Base-by-base conservation (phyloP, 2,888 invertebrate genomes). In the Taphrorychus bicolor region DNA sequence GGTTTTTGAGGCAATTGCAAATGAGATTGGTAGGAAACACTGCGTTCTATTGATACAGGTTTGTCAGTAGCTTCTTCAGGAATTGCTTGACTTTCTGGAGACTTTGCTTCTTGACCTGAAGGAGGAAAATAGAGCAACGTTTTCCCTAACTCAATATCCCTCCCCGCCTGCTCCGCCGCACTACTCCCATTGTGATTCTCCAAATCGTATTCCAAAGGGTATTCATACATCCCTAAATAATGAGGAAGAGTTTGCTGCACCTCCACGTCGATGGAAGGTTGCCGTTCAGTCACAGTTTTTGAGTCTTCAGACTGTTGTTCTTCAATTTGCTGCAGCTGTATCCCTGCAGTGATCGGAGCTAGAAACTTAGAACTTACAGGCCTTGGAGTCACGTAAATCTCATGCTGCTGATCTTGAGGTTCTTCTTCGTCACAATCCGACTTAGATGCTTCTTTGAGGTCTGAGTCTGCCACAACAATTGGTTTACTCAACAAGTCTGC, bases 241-340 rank as follows among this genome's bases (percentile, higher is more conserved):
- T 85, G 79, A 0, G 87, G 87, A 16, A 89, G 81, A 0, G 89
- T 89, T 78, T 89, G 84, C 74, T 90, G 89, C 2, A 91, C 80
- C 81, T 90, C 89, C 0, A 90, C 88, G 32, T 84, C 79, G 42
- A 83, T 77, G n/a, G 53, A 5, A 16, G 19, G 7, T 49, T 59
- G 64, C 9, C 59, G 48, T 9, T 5, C 45, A 52, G 58, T 59
- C 49, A 59, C 58, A 23, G 23, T 63, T 41, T 56, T 18, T 0
- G 53, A 24, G 11, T 70, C 49, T 22, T 63, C 56, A 18, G 72
- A 64, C 5, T 49, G 49, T 45, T 69, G 63, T 9, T 70, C 64
- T 62, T 77, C 77, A n/a, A 73, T 77, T 70, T 84, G 85, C 19
- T 86, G 81, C 21, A 88, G 75, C 74, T 85, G 83, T 17, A 88